phyloP scores from a whole-genome alignment of 2,797 vertebrate species.

The Myotis pilosus region DNA sequence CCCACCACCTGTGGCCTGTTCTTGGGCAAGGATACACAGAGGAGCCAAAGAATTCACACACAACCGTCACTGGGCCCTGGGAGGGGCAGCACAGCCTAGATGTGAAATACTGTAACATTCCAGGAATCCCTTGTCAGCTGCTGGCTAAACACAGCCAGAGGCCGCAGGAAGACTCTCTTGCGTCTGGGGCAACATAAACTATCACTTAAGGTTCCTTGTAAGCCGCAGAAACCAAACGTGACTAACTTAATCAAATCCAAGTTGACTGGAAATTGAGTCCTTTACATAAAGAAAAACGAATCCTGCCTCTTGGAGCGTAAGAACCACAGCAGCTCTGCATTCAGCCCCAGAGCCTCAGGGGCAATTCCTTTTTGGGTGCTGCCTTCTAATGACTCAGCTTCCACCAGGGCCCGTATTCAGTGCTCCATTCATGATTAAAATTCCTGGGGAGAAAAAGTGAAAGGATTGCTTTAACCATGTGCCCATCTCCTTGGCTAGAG shows the following conservation, averaged over 20 bases:
- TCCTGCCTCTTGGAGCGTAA: not conserved
- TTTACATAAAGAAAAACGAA: conserved; percentile 8
- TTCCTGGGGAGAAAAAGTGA: not conserved
- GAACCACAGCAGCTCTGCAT: not conserved
- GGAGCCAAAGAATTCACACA: not conserved
- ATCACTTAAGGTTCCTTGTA: not conserved
- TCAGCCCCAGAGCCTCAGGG: not conserved
- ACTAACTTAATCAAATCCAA: not conserved
- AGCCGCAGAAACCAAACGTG: not conserved
- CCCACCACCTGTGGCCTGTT: not conserved
- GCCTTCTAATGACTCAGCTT: not conserved
- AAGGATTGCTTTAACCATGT: not conserved
- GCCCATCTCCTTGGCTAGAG: not conserved
- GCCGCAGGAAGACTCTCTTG: not conserved
- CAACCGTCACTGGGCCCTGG: not conserved
- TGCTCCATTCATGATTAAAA: not conserved
- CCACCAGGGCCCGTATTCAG: not conserved
- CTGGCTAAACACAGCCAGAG: not conserved
- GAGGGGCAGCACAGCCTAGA: not conserved
- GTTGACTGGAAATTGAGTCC: not conserved
- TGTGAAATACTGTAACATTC: not conserved
- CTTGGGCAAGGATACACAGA: not conserved
- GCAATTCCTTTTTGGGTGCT: not conserved
- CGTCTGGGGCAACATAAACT: not conserved
- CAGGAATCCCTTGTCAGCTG: not conserved